Evolutionary conservation across 2,888 invertebrate species (phyloP).

Genomic region (Macropis europaea): DNA sequence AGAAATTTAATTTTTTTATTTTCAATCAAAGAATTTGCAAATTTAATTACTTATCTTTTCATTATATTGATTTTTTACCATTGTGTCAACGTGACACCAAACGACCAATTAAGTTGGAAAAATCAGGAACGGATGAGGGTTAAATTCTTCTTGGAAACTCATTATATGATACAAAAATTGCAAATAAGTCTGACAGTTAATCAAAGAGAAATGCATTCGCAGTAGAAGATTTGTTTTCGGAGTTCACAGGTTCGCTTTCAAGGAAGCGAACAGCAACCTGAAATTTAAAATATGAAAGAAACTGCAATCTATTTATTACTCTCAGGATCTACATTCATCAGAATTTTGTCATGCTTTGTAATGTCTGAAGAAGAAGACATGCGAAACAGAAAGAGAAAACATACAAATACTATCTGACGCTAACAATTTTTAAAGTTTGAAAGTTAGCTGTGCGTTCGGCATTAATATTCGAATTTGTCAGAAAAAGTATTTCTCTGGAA

Average conservation of each 20-base stretch:
- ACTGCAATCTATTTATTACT: conserved; percentile 24
- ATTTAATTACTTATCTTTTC: no score
- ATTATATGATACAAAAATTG: no score
- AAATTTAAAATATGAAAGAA: conserved; percentile 16
- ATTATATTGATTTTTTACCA: no score
- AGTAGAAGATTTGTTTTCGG: not conserved
- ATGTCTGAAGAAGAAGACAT: conserved; percentile 6
- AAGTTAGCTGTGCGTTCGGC: not conserved
- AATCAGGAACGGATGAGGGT: no score
- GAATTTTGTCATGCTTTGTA: conserved; percentile 12
- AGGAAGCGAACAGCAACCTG: conserved; percentile 8
- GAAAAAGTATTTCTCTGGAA: not conserved
- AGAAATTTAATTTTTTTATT: no score
- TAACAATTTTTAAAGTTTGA: not conserved
- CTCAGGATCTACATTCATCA: conserved; percentile 22
- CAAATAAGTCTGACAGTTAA: not conserved
- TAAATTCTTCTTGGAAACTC: no score
- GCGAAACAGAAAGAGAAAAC: conserved; percentile 11
- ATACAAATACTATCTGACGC: conserved; percentile 6
- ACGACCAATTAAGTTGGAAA: no score
- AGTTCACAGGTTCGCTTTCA: not conserved
- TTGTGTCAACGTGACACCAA: no score
- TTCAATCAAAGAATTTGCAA: no score
- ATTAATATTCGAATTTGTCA: not conserved
- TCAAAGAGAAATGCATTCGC: not conserved